These are phyloP conservation scores for Cuniculus paca DNA, from an alignment of 2,797 vertebrate genomes.

Conservation along the genomic window DNA sequence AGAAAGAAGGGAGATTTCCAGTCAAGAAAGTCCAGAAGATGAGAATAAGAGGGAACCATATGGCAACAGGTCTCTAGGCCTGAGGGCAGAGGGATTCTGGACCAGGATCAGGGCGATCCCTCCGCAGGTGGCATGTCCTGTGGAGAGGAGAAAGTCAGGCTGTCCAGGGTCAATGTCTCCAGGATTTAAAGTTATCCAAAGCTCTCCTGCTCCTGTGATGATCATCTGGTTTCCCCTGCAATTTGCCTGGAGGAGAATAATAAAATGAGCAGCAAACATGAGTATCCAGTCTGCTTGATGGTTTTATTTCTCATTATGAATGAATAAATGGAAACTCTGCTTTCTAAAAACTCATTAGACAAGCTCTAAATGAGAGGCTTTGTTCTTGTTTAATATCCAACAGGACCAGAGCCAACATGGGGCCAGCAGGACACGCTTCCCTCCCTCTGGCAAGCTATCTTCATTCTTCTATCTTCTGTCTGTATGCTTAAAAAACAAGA, in stretches of 20 bases:
- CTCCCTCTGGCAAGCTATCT: background rate
- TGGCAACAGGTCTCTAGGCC: background rate
- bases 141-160: background rate
- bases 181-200: background rate
- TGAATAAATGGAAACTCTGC: background rate
- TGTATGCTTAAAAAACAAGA: background rate
- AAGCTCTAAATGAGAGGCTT: background rate
- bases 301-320: conserved; percentile 25
- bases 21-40: background rate
- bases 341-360: background rate
- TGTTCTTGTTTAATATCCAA: background rate
- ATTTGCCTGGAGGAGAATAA: conserved; percentile 7
- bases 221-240: background rate
- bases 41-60: too few species aligned
- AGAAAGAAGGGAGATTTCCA: background rate
- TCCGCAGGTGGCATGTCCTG: background rate
- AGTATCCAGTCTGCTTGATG: background rate
- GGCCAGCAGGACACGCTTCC: background rate
- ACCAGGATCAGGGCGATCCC: background rate
- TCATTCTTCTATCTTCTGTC: too few species aligned
- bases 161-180: background rate
- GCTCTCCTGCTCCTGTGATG: background rate
- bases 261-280: background rate
- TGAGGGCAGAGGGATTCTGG: background rate
- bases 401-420: background rate